phyloP scores from a whole-genome alignment of 1,140 invertebrate genomes.

The Telenomus remus region DNA sequence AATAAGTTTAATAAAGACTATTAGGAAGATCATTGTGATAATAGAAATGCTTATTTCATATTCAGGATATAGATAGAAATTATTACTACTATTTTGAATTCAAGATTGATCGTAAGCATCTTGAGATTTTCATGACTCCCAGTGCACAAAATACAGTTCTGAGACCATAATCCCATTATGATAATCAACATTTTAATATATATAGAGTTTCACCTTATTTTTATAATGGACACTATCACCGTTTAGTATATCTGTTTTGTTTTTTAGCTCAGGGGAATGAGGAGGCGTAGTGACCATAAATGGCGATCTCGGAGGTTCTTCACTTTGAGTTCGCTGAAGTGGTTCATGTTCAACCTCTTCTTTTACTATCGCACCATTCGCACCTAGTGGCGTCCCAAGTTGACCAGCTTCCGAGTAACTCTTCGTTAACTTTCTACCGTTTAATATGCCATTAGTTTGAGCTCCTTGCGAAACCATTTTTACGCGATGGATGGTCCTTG shows the following conservation, averaged over 20 bases:
- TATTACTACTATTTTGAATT: no score
- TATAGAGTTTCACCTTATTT: no score
- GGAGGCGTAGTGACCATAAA: constrained; percentile 76
- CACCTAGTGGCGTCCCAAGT: constrained; percentile 72
- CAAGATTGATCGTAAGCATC: no score
- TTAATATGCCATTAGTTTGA: constrained; percentile 87
- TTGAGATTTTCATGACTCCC: no score
- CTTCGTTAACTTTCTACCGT: constrained; percentile 85
- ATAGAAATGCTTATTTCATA: no score
- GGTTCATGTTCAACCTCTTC: constrained; percentile 81
- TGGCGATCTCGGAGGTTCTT: constrained; percentile 85
- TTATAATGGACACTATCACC: constrained; percentile 56
- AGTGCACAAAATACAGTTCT: no score
- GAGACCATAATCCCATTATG: no score
- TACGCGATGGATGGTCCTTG: constrained; percentile 80
- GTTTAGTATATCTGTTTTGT: constrained; percentile 58
- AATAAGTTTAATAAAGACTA: no score
- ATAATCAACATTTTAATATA: no score
- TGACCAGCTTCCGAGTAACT: constrained; percentile 87
- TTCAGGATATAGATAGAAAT: no score
- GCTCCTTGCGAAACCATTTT: constrained; percentile 92
- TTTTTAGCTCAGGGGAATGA: constrained; percentile 51
- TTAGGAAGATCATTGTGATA: no score
- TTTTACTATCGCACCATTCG: constrained; percentile 56
- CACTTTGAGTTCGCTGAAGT: constrained; percentile 87